Evolutionary conservation across 53 echinoderm and acorn worm species (phyloP).

Genomic region (Apostichopus leukothele): DNA sequence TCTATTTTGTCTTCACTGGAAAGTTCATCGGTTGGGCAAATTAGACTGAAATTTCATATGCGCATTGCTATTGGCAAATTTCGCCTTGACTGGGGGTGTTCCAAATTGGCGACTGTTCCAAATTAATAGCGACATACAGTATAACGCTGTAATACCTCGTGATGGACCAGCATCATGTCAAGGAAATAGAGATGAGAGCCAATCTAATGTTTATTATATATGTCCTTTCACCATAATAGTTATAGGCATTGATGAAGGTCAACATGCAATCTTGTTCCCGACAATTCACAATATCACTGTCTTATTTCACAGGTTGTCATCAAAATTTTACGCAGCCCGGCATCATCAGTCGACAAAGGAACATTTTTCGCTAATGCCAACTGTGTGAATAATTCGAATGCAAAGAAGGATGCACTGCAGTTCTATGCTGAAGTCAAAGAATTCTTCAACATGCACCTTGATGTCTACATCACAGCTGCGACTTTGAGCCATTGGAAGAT

Average conservation of each 20-base stretch:
- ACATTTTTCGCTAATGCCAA: constrained; percentile 21
- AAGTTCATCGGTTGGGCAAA: too few species aligned
- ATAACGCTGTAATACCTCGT: too few species aligned
- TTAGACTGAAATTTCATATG: too few species aligned
- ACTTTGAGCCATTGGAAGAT: constrained; percentile 1
- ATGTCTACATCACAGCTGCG: constrained; percentile 9
- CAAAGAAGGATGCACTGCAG: constrained; percentile 14
- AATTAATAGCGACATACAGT: too few species aligned
- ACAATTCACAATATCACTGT: too few species aligned
- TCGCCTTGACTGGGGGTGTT: too few species aligned
- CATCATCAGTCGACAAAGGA: constrained; percentile 27
- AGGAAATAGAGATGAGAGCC: too few species aligned
- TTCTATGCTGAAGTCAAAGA: constrained; percentile 30
- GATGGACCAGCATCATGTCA: neutral
- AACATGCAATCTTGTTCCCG: neutral
- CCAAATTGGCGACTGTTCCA: too few species aligned
- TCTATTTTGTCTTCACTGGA: too few species aligned
- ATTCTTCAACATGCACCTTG: constrained; percentile 36
- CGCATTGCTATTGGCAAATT: too few species aligned
- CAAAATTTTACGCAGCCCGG: neutral
- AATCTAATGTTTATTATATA: too few species aligned
- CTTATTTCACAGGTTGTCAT: constrained; percentile 14
- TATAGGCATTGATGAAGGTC: neutral
- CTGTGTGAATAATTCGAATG: constrained; percentile 9
- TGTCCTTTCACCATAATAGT: too few species aligned